phyloP scores from a whole-genome alignment of 2,888 invertebrate genomes.

The Hirtodrosophila cameraria region DNA sequence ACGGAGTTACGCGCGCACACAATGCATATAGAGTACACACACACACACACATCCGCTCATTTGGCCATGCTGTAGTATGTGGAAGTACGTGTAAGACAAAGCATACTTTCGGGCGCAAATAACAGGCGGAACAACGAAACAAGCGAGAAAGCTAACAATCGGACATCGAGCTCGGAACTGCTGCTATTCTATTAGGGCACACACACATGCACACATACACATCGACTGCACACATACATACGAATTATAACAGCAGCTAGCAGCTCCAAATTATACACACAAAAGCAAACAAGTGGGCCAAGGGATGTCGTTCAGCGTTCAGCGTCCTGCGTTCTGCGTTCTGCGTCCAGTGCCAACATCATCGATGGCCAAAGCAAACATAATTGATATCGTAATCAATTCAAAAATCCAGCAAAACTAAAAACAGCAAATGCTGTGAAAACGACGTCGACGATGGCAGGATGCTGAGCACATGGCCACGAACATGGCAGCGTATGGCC shows the following conservation, averaged over 20 bases:
- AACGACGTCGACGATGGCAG: constrained; percentile 48
- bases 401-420: constrained; percentile 80
- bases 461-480: constrained; percentile 35
- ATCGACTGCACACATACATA: constrained; percentile 18
- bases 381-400: constrained; percentile 82
- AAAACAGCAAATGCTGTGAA: constrained; percentile 76
- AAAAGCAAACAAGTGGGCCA: constrained; percentile 72
- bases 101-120: constrained; percentile 78
- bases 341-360: constrained; percentile 40
- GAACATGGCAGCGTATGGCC: constrained; percentile 57
- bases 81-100: constrained; percentile 55
- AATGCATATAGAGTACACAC: constrained; percentile 21
- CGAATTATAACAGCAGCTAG: constrained; percentile 52
- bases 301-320: constrained; percentile 12
- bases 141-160: constrained; percentile 60
- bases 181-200: constrained; percentile 68
- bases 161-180: constrained; percentile 44
- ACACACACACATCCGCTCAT: background rate
- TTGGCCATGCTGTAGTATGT: background rate
- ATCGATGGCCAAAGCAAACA: constrained; percentile 77
- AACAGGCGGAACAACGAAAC: constrained; percentile 58
- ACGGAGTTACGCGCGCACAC: constrained; percentile 67
- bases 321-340: constrained; percentile 7
- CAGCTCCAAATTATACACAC: constrained; percentile 67
- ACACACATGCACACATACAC: constrained; percentile 24